Evolutionary conservation across 2,888 invertebrate genomes (phyloP), one percentile per base, ranked within the genome.

Genomic region (Heliconius charithonia): DNA sequence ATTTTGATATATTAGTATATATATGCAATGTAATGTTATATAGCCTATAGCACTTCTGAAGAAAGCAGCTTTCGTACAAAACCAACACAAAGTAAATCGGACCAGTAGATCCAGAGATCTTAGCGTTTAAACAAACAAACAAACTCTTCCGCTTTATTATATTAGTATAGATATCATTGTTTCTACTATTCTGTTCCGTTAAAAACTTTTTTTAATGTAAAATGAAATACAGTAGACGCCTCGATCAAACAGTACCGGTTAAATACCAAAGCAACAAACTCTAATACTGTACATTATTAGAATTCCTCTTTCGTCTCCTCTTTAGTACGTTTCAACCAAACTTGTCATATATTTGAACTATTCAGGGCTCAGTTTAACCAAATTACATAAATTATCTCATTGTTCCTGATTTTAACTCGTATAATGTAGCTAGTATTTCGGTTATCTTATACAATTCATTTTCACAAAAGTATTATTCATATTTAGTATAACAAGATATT

Each of bases 181-280:
- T 32, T 9, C 32, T 9, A 9, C 32, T 37, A 37, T 37, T 37
- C 32, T 37, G 32, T 37, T 32, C 7, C 45, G 13, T 45, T 59
- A 62, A 13, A 0, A 62, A 12, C 0, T 45, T 45, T 22, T n/a
- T 69, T 37, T n/a, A 37, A 41, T 56, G 7, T 3, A 32, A 22
- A 56, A 59, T 59, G 41, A 41, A 45, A 72, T 66, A 56, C 56
- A 56, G 27, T 66, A 59, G 27, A 77, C 29, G 16, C 16, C 29
- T 62, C 37, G n/a, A 73, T 65, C 32, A 77, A 56, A 74, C 19
- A 74, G 27, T 41, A 37, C 63, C 12, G n/a, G 67, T 62, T 59
- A 73, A 77, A 77, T 73, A 59, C 66, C 73, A 56, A 59, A 73
- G 72, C 51, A 37, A 73, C 77, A 66, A 66, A 77, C 73, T 77